These are phyloP conservation scores for Dryobotodes eremita DNA, from an alignment of 2,888 invertebrate species.

Conservation along the genomic window DNA sequence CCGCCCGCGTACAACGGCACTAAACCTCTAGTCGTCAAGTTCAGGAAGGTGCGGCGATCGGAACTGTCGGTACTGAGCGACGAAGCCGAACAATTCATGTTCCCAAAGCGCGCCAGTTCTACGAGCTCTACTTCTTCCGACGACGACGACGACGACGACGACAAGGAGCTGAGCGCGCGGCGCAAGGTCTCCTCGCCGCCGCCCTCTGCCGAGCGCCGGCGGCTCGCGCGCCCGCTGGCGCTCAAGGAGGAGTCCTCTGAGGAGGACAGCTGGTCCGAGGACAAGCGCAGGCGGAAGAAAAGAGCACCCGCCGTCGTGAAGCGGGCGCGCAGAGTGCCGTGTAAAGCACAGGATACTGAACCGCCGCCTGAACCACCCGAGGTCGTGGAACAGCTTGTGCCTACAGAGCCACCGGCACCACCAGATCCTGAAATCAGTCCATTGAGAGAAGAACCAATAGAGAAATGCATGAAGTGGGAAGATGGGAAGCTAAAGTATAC, in stretches of 20 bases:
- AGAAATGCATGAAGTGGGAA: slow-evolving; percentile 88
- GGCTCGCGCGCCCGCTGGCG: slow-evolving; percentile 84
- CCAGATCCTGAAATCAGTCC: slow-evolving; percentile 74
- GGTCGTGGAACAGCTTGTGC: slow-evolving; percentile 63
- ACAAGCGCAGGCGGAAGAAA: slow-evolving; percentile 78
- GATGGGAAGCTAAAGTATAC: slow-evolving; percentile 86
- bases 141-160: slow-evolving; percentile 87
- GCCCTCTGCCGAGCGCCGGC: slow-evolving; percentile 79
- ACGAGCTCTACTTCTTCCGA: slow-evolving; percentile 87
- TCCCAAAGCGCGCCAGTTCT: slow-evolving; percentile 93
- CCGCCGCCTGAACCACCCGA: slow-evolving; percentile 63
- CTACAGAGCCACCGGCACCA: slow-evolving; percentile 54
- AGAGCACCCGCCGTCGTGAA: slow-evolving; percentile 73
- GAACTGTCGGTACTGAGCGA: slow-evolving; percentile 94
- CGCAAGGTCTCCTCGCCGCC: slow-evolving; percentile 83
- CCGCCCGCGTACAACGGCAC: slow-evolving; percentile 90
- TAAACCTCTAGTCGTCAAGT: slow-evolving; percentile 93
- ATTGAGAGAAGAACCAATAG: slow-evolving; percentile 78
- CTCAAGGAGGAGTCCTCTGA: slow-evolving; percentile 88
- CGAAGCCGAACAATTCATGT: slow-evolving; percentile 97
- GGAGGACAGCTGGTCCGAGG: slow-evolving; percentile 87
- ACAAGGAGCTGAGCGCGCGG: slow-evolving; percentile 83
- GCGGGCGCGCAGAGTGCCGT: slow-evolving; percentile 70
- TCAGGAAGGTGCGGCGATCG: slow-evolving; percentile 93
- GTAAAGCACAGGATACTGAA: slow-evolving; percentile 53